Evolutionary conservation across 2,888 invertebrate genomes (phyloP), one percentile per base, ranked within the genome.

Genomic region (Rhamphomyia laevipes): DNA sequence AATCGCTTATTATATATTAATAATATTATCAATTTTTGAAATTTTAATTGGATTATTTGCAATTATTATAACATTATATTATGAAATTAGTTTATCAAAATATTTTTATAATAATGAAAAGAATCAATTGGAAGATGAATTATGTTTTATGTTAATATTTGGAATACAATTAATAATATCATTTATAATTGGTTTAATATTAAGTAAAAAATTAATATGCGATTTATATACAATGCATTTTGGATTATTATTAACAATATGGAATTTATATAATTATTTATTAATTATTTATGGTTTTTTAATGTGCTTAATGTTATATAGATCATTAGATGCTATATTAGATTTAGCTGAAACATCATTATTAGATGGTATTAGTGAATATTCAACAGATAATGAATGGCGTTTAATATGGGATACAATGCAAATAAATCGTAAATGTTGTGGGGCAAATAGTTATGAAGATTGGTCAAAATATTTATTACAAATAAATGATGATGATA

Each of bases 301-400:
- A 9, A 37, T 50, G 9, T 40, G 45, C 5, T 53, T 49, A 46
- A 33, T 51, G 12, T 35, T 51, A 15, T 44, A 44, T 18, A 30
- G 43, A n/a, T 40, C 42, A 4, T 43, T 37, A 15, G 37, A 45
- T n/a, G 37, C 47, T 1, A 33, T 55, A 23, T 21, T 42, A 27
- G 18, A 42, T 4, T 44, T 50, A 4, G 58, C 60, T 12, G 62
- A 64, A 45, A 53, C 51, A 12, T 59, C 67, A 6, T 51, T 70
- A 15, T 49, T 56, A 3, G 57, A 57, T 16, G 70, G 70, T 18
- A 68, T 70, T 9, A 64, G 70, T 17, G 50, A 62, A 21, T 70
- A 70, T 47, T 67, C 66, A 46, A 47, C 58, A 1, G 60, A 63
- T 46, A 64, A 68, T 0, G 62, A 67, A 9, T 68, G 70, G 70